A percentile compares a stretch with the other conserved stretches of the same genome.
Evolutionary conservation across 2,113 vertebrate species (phyloP).

Genomic region (Fulica atra): DNA sequence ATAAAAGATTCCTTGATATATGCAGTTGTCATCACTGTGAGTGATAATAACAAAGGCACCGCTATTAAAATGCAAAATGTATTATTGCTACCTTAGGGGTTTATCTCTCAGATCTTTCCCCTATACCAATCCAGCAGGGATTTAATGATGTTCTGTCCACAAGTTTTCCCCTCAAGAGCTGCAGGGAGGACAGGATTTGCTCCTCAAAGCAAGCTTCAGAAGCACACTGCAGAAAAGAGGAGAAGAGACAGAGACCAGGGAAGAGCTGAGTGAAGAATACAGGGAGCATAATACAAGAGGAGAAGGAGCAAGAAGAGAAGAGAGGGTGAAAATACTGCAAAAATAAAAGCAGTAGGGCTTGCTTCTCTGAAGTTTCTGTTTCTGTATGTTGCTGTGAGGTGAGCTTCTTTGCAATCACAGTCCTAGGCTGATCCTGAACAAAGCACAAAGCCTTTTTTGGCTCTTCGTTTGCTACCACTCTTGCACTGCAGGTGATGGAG

Average conservation of each 20-base stretch:
- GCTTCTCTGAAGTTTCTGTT: background rate
- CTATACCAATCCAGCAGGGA: background rate
- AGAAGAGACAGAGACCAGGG: background rate
- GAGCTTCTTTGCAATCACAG: background rate
- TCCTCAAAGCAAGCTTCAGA: constrained; percentile 41
- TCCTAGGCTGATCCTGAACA: background rate
- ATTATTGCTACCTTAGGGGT: constrained; percentile 12
- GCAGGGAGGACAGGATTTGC: background rate
- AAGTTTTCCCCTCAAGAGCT: background rate
- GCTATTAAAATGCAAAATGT: constrained; percentile 42
- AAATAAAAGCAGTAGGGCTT: background rate
- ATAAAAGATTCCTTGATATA: constrained; percentile 34
- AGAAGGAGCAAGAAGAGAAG: background rate
- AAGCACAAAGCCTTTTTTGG: background rate
- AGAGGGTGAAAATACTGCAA: background rate
- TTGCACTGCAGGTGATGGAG: background rate
- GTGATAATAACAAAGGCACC: background rate
- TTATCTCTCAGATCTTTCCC: constrained; percentile 32
- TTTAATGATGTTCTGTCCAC: constrained; percentile 51
- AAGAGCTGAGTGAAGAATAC: background rate
- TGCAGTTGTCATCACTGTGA: background rate
- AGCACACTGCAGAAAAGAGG: background rate
- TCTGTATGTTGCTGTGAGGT: background rate
- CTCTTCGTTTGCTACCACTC: background rate
- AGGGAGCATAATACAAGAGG: background rate